phyloP scores from a whole-genome alignment of 2,113 vertebrate genomes.

The Trachemys scripta region DNA sequence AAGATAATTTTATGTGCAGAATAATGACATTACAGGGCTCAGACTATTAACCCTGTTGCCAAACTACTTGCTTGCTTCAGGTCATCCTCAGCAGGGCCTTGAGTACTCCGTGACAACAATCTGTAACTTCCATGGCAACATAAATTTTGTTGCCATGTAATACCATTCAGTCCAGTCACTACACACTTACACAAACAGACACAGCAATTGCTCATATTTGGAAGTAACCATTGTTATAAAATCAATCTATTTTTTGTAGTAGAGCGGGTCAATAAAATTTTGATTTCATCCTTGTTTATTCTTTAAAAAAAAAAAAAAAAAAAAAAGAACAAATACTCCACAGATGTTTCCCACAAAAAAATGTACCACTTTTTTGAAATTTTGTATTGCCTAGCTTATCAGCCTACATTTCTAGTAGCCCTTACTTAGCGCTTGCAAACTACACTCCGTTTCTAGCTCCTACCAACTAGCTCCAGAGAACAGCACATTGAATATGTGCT shows the following conservation, averaged over 20 bases:
- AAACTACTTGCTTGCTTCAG: neutral
- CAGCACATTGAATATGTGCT: neutral
- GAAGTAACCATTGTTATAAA: neutral
- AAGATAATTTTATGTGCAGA: neutral
- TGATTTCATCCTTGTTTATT: neutral
- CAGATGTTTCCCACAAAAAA: too few relatives aligned
- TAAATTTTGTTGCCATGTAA: neutral
- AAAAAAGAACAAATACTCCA: too few relatives aligned
- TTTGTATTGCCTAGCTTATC: neutral
- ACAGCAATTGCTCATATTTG: neutral
- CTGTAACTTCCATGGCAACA: neutral
- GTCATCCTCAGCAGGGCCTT: neutral
- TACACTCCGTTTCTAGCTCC: too few relatives aligned
- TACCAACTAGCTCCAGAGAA: neutral
- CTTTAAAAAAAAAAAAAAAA: too few relatives aligned
- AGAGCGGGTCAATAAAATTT: neutral
- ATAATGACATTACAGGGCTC: neutral
- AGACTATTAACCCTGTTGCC: neutral
- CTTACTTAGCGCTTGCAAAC: neutral
- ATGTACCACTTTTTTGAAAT: neutral
- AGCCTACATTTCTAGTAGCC: neutral
- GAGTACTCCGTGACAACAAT: fast-evolving
- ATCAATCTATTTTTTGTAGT: neutral
- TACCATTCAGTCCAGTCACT: neutral
- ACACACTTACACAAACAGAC: neutral